Conservation (phyloP, 2,797 vertebrate genomes). For the Gastrophryne carolinensis region DNA sequence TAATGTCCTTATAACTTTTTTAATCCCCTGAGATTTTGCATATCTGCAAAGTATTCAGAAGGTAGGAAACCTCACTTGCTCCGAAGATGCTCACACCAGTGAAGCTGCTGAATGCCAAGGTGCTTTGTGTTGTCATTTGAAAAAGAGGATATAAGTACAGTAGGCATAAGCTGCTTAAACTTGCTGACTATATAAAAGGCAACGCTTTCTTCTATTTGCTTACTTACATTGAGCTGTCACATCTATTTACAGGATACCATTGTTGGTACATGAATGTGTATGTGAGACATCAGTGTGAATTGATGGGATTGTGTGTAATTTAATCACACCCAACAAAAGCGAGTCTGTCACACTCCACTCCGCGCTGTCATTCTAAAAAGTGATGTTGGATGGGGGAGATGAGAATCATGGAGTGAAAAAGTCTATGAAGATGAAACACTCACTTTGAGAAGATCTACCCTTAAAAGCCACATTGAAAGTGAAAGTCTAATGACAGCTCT, state of each 20-base stretch:
- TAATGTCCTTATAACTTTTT: no score
- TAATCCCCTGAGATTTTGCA: no score
- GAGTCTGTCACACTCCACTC: constrained; percentile 1
- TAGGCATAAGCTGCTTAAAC: no score
- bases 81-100: no score
- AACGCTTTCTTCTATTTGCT: neutral
- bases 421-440: constrained; percentile 4
- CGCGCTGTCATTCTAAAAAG: neutral
- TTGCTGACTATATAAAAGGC: no score
- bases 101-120: no score
- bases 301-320: neutral
- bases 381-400: neutral
- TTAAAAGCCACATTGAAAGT: constrained; percentile 2
- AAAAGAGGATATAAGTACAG: no score
- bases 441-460: constrained; percentile 9
- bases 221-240: neutral
- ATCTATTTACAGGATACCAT: neutral
- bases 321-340: constrained; percentile 19
- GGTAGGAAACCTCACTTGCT: no score
- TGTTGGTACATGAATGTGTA: neutral
- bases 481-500: constrained; percentile 7
- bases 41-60: no score
- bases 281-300: neutral
- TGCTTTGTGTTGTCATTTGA: no score
- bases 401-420: neutral